These are phyloP conservation scores for Ctenicera cuprea DNA, from an alignment of 2,888 invertebrate genomes.

Conservation along the genomic window DNA sequence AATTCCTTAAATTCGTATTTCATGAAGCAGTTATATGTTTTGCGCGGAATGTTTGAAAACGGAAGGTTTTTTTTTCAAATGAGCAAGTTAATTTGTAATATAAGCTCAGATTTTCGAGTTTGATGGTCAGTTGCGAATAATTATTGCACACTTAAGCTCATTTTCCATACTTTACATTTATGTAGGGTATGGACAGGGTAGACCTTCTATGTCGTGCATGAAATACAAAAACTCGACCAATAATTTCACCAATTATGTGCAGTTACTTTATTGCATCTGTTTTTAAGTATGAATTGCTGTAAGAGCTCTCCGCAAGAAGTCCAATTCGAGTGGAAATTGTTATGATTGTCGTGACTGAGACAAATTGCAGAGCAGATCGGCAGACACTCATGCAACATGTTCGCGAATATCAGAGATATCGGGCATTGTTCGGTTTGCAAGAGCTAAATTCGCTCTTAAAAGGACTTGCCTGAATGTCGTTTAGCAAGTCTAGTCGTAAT, in stretches of 20 bases:
- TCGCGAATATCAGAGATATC: conserved; percentile 36
- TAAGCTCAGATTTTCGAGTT: neutral
- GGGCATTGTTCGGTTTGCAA: conserved; percentile 38
- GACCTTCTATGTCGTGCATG: conserved; percentile 21
- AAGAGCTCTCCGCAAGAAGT: conserved; percentile 26
- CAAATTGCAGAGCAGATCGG: conserved; percentile 48
- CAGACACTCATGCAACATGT: conserved; percentile 41
- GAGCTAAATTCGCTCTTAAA: conserved; percentile 40
- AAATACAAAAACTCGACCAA: conserved; percentile 24
- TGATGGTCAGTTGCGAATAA: conserved; percentile 5
- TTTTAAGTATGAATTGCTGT: conserved; percentile 18
- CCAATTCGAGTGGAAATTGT: conserved; percentile 39
- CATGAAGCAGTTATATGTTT: too few species aligned
- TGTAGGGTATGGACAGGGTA: neutral
- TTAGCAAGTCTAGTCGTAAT: conserved; percentile 37
- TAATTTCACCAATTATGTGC: conserved; percentile 38
- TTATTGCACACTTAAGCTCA: conserved; percentile 25
- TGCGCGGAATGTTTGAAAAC: too few species aligned
- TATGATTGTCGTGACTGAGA: conserved; percentile 49
- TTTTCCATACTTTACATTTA: conserved; percentile 3
- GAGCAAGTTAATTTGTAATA: too few species aligned
- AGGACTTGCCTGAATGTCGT: conserved; percentile 26
- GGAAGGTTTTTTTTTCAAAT: too few species aligned
- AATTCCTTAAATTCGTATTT: too few species aligned
- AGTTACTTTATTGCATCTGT: conserved; percentile 34